Base-by-base conservation (phyloP, 2,888 invertebrate species). In the Microplitis deprimator region DNA sequence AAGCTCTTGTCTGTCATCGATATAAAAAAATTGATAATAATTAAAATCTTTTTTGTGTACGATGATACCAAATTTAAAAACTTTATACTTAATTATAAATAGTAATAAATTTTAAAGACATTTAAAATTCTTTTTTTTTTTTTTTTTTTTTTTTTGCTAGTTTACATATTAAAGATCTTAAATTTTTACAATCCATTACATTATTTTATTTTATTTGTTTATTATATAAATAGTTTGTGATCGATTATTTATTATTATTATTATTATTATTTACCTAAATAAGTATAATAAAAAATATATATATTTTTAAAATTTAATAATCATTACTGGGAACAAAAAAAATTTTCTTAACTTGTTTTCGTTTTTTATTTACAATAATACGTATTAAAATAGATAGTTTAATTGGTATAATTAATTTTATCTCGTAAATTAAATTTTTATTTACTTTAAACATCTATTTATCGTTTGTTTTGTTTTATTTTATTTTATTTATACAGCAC, bases 111-210 rank as follows among this genome's bases (percentile, higher is more conserved):
- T 50, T 8, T 10, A 50, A 41, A 41, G 13, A 50, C 50, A 29
- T 50, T 50, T 10, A 50, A 50, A 50, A 3, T 50, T 50, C 10
- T 50, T 41, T 41, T 41, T 41, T 41, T 61, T 29, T 29, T 65
- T 59, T 50, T 29, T 65, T n/a, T 40, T 40, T 40, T 39, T 68
- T 78, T 77, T 80, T 62, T 17, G 13, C 78, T 64, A 67, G 70
- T 85, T 86, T 86, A 83, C 82, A 84, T 86, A 85, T 84, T 86
- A 87, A 86, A 86, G 83, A 80, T 78, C 62, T 77, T 64, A 82
- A 78, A 83, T 87, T 86, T 86, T 84, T 87, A 87, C 84, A 87
- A 85, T 85, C 80, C 82, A 81, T 84, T 82, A 85, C 82, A 83
- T 64, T 83, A 76, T 81, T 38, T n/a, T 29, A 10, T 38, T 67